Percentiles rank a stretch among this genome's conserved stretches.
These are phyloP conservation scores for Metopolophium dirhodum DNA, from an alignment of 1,140 invertebrate species.

Conservation along the genomic window DNA sequence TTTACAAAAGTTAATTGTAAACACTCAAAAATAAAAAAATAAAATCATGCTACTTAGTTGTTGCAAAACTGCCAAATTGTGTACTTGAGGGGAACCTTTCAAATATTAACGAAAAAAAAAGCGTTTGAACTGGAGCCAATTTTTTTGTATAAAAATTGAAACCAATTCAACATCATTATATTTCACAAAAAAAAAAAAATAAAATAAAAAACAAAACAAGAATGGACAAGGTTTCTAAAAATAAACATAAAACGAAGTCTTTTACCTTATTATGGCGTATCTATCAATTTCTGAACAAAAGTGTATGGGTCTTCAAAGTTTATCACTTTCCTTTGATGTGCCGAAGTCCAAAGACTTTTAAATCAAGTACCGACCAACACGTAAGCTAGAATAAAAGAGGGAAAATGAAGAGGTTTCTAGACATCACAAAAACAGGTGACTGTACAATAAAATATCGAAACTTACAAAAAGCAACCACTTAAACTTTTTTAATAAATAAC, in stretches of 20 bases:
- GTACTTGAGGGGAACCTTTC: slow-evolving; percentile 44
- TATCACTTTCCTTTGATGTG: slow-evolving; percentile 54
- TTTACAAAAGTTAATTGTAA: slow-evolving; percentile 32
- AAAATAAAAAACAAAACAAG: slow-evolving; percentile 45
- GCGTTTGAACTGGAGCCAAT: slow-evolving; percentile 47
- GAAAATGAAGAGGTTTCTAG: slow-evolving; percentile 46
- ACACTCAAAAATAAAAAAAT: slow-evolving; percentile 28
- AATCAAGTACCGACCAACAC: slow-evolving; percentile 51
- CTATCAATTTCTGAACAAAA: slow-evolving; percentile 50
- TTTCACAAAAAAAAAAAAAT: slow-evolving; percentile 2
- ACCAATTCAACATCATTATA: slow-evolving; percentile 54
- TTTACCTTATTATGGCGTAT: slow-evolving; percentile 45
- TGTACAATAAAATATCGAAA: slow-evolving; percentile 50
- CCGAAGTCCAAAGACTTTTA: slow-evolving; percentile 42
- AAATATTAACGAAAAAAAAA: slow-evolving; percentile 31
- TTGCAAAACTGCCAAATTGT: slow-evolving; percentile 55
- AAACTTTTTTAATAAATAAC: slow-evolving; percentile 57
- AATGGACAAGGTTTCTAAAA: slow-evolving; percentile 53
- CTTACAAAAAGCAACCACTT: slow-evolving; percentile 49
- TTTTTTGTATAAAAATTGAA: slow-evolving; percentile 42
- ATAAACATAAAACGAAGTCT: slow-evolving; percentile 52
- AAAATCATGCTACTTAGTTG: slow-evolving; percentile 28
- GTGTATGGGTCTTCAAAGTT: slow-evolving; percentile 42
- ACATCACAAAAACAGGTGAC: slow-evolving; percentile 50
- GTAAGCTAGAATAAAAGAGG: slow-evolving; percentile 52